phyloP scores from a whole-genome alignment of 1,140 invertebrate genomes.

The Drusus annulatus region DNA sequence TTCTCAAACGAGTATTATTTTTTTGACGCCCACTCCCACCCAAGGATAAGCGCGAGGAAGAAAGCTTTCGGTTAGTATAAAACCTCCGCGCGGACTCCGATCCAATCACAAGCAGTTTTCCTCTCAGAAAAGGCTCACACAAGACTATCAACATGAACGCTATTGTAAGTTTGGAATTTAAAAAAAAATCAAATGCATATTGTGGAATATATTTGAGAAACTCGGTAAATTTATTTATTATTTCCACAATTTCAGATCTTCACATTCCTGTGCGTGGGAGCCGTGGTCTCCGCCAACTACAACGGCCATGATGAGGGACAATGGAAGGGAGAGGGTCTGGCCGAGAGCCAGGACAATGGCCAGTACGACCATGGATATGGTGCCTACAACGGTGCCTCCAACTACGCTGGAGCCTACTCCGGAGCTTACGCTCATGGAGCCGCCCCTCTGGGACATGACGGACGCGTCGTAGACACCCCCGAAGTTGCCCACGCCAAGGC shows the following conservation, averaged over 20 bases:
- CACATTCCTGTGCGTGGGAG: conserved; percentile 47
- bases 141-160: conserved; percentile 42
- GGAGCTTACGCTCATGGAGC: conserved; percentile 21
- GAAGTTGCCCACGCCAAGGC: conserved; percentile 57
- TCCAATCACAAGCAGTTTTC: conserved; percentile 46
- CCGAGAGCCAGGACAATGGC: conserved; percentile 30
- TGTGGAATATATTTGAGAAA: no score
- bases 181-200: no score
- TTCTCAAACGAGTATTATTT: no score
- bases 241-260: conserved; percentile 38
- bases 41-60: neutral
- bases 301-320: conserved; percentile 58
- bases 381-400: neutral
- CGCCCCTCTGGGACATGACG: conserved; percentile 49
- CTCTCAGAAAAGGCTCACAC: conserved; percentile 41
- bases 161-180: neutral
- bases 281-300: conserved; percentile 48
- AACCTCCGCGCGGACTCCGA: conserved; percentile 59
- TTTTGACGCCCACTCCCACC: neutral
- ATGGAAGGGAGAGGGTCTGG: no score
- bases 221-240: no score
- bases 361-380: conserved; percentile 5
- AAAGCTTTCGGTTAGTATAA: neutral
- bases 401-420: neutral
- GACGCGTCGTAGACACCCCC: conserved; percentile 62